These are phyloP conservation scores for Crossaster papposus DNA, from an alignment of 53 echinoderm and acorn worm genomes.

Conservation along the genomic window DNA sequence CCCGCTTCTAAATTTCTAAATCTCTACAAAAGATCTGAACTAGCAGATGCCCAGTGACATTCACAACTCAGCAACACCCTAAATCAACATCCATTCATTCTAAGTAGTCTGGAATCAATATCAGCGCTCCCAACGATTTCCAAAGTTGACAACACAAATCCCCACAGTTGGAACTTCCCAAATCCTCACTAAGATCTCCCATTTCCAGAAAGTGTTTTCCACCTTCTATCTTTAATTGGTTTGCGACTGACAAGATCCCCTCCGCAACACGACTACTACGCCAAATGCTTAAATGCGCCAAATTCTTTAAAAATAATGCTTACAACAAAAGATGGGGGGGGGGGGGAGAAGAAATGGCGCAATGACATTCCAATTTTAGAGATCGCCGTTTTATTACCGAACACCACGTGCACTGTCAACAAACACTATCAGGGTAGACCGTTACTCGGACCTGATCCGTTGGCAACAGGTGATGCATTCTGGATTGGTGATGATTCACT, in stretches of 20 bases:
- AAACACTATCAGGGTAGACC: not conserved
- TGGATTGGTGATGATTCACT: conserved; percentile 38
- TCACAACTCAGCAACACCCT: not conserved
- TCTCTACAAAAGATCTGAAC: too few species aligned
- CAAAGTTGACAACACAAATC: conserved; percentile 19
- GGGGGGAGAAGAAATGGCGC: not conserved
- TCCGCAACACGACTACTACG: conserved; percentile 11
- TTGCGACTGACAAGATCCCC: not conserved
- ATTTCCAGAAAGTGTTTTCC: conserved; percentile 20
- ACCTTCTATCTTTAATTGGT: not conserved
- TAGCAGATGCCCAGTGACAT: too few species aligned
- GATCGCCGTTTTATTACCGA: not conserved
- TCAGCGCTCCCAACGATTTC: not conserved
- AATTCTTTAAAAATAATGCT: too few species aligned
- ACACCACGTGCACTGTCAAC: not conserved
- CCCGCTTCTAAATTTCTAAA: too few species aligned
- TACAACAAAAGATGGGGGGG: not conserved
- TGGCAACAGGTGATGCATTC: conserved; percentile 11
- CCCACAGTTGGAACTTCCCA: not conserved
- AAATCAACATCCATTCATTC: not conserved
- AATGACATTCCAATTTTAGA: not conserved
- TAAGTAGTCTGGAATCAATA: not conserved
- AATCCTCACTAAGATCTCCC: conserved; percentile 7
- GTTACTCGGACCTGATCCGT: not conserved
- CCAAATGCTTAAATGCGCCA: not conserved